These are phyloP conservation scores for Eupithecia subfuscata DNA, from an alignment of 2,888 invertebrate species.

Conservation along the genomic window DNA sequence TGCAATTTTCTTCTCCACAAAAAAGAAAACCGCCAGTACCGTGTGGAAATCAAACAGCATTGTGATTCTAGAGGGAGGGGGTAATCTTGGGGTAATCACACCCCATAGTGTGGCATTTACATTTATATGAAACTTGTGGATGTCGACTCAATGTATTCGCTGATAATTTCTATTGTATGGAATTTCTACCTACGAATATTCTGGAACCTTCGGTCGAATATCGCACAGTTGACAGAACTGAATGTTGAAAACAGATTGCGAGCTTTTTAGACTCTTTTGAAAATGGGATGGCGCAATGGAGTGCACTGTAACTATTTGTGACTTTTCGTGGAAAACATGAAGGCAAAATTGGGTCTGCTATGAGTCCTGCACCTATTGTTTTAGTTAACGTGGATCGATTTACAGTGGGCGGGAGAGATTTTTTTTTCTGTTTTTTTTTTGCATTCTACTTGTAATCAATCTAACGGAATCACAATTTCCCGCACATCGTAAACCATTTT, in stretches of 20 bases:
- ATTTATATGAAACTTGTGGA: conserved; percentile 66
- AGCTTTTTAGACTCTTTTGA: not conserved
- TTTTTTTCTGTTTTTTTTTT: not conserved
- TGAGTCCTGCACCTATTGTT: not conserved
- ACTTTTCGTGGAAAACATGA: not conserved
- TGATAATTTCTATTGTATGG: conserved; percentile 15
- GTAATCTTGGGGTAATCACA: conserved; percentile 54
- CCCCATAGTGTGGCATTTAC: conserved; percentile 63
- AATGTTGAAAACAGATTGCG: not conserved
- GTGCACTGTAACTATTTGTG: not conserved
- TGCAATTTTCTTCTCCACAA: conserved; percentile 37
- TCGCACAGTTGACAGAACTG: not conserved
- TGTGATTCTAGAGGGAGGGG: conserved; percentile 44
- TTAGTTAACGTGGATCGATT: not conserved
- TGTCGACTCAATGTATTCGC: conserved; percentile 11
- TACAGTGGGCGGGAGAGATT: not conserved
- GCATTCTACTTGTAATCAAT: not conserved
- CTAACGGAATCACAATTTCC: not conserved
- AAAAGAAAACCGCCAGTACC: conserved; percentile 42
- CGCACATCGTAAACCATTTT: not conserved
- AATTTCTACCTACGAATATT: not conserved
- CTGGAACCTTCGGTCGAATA: not conserved
- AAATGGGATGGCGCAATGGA: not conserved
- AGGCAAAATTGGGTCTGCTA: not conserved
- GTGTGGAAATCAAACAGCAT: conserved; percentile 50